Percentiles rank a stretch among this genome's conserved stretches.
phyloP scores from a whole-genome alignment of 1,140 invertebrate genomes.

The Zophobas atratus region DNA sequence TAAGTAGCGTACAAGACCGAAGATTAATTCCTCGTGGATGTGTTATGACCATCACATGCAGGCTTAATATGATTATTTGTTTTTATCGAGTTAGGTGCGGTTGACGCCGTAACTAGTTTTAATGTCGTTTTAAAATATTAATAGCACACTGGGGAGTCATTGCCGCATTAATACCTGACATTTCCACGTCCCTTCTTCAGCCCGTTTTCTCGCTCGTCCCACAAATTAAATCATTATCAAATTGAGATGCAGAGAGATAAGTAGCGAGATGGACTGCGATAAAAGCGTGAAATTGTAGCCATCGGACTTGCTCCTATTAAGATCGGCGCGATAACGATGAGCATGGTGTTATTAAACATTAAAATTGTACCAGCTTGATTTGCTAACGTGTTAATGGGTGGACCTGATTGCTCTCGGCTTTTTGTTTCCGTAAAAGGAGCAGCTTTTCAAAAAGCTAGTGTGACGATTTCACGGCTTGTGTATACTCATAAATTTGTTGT shows the following conservation, averaged over 20 bases:
- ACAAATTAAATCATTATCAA: conserved; percentile 36
- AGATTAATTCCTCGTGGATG: too few species aligned
- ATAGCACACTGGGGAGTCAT: conserved; percentile 14
- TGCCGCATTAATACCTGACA: conserved; percentile 19
- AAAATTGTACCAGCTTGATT: conserved; percentile 38
- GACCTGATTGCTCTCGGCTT: neutral
- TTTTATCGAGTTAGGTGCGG: conserved; percentile 28
- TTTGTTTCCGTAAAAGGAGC: neutral
- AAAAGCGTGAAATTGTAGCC: conserved; percentile 44
- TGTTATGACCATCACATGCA: neutral
- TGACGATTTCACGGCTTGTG: neutral
- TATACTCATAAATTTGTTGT: neutral
- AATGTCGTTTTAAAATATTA: conserved; percentile 23
- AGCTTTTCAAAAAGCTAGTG: neutral
- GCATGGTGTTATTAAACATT: conserved; percentile 45
- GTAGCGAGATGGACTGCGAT: conserved; percentile 20
- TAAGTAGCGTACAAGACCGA: too few species aligned
- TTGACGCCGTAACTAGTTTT: conserved; percentile 17
- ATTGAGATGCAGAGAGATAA: conserved; percentile 45
- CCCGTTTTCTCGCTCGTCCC: conserved; percentile 1
- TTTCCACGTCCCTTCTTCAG: conserved; percentile 2
- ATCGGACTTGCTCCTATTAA: conserved; percentile 41
- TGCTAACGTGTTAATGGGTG: conserved; percentile 3
- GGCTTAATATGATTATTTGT: conserved; percentile 23
- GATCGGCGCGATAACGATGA: conserved; percentile 29